A percentile compares a stretch with the other conserved stretches of the same genome.
These are phyloP conservation scores for Hyposmocoma kahamanoa DNA, from an alignment of 1,140 invertebrate species.

Conservation along the genomic window DNA sequence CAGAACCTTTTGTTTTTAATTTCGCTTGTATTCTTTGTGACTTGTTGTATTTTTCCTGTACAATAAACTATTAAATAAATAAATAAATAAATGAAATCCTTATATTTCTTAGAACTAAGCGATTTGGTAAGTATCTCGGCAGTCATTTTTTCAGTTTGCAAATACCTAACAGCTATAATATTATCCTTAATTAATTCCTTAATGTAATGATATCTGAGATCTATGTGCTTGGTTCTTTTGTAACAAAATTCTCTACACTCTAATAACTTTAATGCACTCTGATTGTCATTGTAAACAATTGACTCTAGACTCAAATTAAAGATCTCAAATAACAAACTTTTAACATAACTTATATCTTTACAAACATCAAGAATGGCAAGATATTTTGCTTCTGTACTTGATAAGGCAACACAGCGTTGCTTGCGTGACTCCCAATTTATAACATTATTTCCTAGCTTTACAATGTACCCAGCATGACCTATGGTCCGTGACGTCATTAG, in stretches of 20 bases:
- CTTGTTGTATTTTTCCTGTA: too few species aligned
- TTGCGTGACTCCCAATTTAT: constrained; percentile 32
- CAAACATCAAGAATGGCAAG: constrained; percentile 20
- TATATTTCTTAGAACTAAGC: background rate
- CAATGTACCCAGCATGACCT: constrained; percentile 38
- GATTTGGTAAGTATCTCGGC: background rate
- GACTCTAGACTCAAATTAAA: background rate
- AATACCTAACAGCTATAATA: background rate
- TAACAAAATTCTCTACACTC: constrained; percentile 3
- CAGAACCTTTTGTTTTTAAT: too few species aligned
- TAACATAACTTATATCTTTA: constrained; percentile 10
- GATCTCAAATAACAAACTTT: constrained; percentile 9
- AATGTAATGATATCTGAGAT: constrained; percentile 12
- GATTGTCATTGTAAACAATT: constrained; percentile 9
- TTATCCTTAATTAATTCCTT: constrained; percentile 8
- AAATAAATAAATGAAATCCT: background rate
- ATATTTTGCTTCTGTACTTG: constrained; percentile 43
- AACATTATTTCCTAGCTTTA: constrained; percentile 19
- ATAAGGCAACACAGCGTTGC: constrained; percentile 30
- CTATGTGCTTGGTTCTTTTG: constrained; percentile 13
- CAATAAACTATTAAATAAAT: too few species aligned
- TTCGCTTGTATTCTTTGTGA: too few species aligned
- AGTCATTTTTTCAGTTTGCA: background rate
- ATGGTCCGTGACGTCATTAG: constrained; percentile 26
- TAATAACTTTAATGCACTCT: constrained; percentile 11